A percentile compares a stretch with the other conserved stretches of the same genome.
Conservation (phyloP, 2,797 vertebrate species). For the Sebastes steindachneri region DNA sequence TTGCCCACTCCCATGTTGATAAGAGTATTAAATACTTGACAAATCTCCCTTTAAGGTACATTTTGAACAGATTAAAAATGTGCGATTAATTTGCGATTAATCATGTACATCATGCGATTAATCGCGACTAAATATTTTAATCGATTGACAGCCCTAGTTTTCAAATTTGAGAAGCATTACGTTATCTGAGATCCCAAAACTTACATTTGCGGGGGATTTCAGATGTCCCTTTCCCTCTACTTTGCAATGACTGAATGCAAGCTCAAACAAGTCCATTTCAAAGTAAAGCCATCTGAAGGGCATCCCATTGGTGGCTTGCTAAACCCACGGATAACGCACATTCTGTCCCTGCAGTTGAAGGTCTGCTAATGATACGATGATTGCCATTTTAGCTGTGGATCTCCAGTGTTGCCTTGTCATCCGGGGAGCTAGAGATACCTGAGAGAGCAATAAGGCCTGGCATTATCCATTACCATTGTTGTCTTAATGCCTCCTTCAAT, state of each 20-base stretch:
- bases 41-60: too few relatives aligned
- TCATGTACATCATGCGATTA: too few relatives aligned
- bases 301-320: slow-evolving; percentile 44
- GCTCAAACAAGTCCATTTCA: slow-evolving; percentile 60
- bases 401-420: slow-evolving; percentile 58
- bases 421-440: slow-evolving; percentile 54
- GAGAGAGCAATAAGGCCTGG: slow-evolving; percentile 61
- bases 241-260: slow-evolving; percentile 35
- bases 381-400: slow-evolving; percentile 65
- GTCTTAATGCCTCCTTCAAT: slow-evolving; percentile 78
- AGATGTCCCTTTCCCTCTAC: background rate
- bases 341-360: slow-evolving; percentile 41
- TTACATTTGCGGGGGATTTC: background rate
- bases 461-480: slow-evolving; percentile 73
- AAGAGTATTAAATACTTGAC: too few relatives aligned
- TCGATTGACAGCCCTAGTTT: background rate
- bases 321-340: slow-evolving; percentile 58
- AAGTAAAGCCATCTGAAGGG: slow-evolving; percentile 36
- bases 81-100: too few relatives aligned
- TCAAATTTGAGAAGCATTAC: background rate
- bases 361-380: slow-evolving; percentile 60
- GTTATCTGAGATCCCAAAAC: background rate
- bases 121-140: rapidly evolving
- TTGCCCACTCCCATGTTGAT: too few relatives aligned
- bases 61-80: too few relatives aligned